phyloP scores from a whole-genome alignment of 2,797 vertebrate species.

The Melanotaenia pygmaea region DNA sequence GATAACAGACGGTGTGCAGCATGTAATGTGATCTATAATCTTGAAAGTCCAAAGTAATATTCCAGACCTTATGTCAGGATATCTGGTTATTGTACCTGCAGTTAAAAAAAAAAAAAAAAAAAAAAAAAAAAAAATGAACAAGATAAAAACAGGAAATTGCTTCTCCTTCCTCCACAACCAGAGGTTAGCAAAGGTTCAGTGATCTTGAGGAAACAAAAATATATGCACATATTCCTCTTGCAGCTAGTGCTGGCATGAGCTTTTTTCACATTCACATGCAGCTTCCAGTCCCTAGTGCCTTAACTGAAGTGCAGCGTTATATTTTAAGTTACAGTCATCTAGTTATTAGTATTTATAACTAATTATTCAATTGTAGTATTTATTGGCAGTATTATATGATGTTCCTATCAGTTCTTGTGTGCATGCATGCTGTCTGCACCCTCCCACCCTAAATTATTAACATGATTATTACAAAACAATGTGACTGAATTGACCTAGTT shows the following conservation, averaged over 20 bases:
- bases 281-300: neutral
- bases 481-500: neutral
- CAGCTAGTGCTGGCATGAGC: neutral
- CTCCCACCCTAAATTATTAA: neutral
- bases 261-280: no score
- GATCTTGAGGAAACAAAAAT: neutral
- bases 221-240: neutral
- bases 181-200: neutral
- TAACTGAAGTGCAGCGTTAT: neutral
- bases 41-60: constrained; percentile 4
- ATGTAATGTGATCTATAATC: constrained; percentile 21
- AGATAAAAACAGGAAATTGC: neutral
- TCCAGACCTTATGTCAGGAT: neutral
- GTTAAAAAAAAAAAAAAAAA: no score
- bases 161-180: neutral
- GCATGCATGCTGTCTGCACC: neutral
- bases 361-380: neutral
- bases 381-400: no score
- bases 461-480: neutral
- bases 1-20: constrained; percentile 8
- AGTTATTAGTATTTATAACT: neutral
- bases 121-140: neutral
- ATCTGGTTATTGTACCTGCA: neutral
- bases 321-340: neutral
- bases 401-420: neutral